A percentile compares a stretch with the other conserved stretches of the same genome.
Evolutionary conservation across 2,888 invertebrate species (phyloP).

Genomic region (Ennomos erosarius): DNA sequence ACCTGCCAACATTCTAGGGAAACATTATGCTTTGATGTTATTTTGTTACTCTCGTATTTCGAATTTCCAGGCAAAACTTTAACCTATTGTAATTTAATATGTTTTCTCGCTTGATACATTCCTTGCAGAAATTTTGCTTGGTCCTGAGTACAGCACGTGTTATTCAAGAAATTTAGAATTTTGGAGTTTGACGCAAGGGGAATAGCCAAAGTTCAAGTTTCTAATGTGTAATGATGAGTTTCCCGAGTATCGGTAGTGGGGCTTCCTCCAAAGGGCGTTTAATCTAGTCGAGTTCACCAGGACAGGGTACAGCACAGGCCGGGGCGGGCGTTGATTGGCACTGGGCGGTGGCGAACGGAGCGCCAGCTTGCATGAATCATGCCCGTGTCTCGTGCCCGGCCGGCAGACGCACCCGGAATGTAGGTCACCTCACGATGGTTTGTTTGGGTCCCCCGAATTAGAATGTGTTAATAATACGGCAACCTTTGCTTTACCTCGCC

Average conservation of each 20-base stretch:
- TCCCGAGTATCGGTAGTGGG: background rate
- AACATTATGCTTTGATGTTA: constrained; percentile 18
- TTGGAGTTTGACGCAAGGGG: no score
- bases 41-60: constrained; percentile 8
- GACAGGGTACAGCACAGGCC: constrained; percentile 15
- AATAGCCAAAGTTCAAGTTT: no score
- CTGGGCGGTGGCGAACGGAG: constrained; percentile 19
- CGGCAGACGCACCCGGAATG: constrained; percentile 73
- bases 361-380: constrained; percentile 70
- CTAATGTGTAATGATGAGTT: no score
- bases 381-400: constrained; percentile 62
- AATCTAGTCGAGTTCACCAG: constrained; percentile 16
- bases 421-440: constrained; percentile 82
- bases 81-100: constrained; percentile 1
- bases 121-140: background rate
- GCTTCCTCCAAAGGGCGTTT: constrained; percentile 12
- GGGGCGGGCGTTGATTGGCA: no score
- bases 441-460: constrained; percentile 83
- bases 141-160: background rate
- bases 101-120: background rate
- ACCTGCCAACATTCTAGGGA: constrained; percentile 23
- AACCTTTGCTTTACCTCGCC: constrained; percentile 71
- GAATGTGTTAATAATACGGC: constrained; percentile 79
- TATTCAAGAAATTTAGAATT: constrained; percentile 2
- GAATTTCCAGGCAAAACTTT: constrained; percentile 12